Conservation (phyloP, 1,140 invertebrate genomes). For the Sitophilus oryzae region DNA sequence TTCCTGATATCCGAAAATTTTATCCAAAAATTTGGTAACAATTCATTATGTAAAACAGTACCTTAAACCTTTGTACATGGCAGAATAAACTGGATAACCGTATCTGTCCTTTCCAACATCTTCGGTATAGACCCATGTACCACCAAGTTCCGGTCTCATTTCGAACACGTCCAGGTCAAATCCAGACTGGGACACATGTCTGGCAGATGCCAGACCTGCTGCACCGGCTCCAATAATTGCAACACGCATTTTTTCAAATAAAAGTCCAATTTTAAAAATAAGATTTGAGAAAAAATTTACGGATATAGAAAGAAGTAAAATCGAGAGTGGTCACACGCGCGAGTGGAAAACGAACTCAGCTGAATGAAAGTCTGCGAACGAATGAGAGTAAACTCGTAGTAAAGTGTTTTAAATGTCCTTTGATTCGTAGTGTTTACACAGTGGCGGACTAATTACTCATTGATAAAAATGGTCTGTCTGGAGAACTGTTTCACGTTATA, state of each 20-base stretch:
- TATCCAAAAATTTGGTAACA: no score
- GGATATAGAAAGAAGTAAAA: not conserved
- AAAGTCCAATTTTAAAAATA: not conserved
- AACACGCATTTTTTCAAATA: slow-evolving; percentile 48
- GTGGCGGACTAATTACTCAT: no score
- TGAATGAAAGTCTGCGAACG: not conserved
- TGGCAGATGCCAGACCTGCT: slow-evolving; percentile 57
- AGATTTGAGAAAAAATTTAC: slow-evolving; percentile 1
- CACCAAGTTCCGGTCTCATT: slow-evolving; percentile 70
- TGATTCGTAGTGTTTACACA: no score
- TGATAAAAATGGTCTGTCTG: not conserved
- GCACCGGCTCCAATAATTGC: slow-evolving; percentile 63
- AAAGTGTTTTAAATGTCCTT: not conserved
- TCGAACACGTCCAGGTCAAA: slow-evolving; percentile 60
- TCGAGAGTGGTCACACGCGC: no score
- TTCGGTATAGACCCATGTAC: slow-evolving; percentile 81
- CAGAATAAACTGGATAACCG: slow-evolving; percentile 77
- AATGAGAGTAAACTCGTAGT: not conserved
- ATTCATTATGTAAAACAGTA: no score
- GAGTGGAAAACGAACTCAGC: no score
- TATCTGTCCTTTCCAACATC: slow-evolving; percentile 62
- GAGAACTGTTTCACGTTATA: no score
- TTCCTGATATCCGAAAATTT: no score
- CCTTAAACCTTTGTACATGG: slow-evolving; percentile 81
- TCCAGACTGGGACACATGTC: slow-evolving; percentile 40